Evolutionary conservation across 2,797 vertebrate genomes (phyloP), one percentile per base, ranked within the genome.

Genomic region (Taeniopygia guttata): DNA sequence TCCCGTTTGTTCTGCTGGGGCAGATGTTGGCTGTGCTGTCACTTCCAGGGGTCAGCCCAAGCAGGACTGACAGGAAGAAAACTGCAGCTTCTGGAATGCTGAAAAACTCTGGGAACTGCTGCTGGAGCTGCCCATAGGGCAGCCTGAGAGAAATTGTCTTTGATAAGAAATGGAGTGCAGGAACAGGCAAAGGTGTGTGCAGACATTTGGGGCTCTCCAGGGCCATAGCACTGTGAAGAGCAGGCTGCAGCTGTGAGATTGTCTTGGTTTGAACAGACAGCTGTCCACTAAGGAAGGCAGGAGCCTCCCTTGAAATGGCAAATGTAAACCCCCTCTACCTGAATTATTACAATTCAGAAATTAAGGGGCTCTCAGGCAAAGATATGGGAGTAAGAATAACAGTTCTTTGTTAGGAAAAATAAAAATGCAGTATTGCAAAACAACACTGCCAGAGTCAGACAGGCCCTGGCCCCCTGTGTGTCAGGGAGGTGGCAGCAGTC

Each of bases 81-180:
- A 30, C 46, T 43, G 46, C 87, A 94, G 54, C 77, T 95, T 78
- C 78, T 76, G 7, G 12, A 68, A 10, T n/a, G 75, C 73, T 75
- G 76, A 11, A 40, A 76, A 73, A 2, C 22, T 21, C 32, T 48
- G 19, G 51, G 80, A 66, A 13, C 58, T 96, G 72, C 66, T 86
- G 43, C 83, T 91, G 38, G 84, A 90, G 46, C 60, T 77, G 78
- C 55, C 36, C 11, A 0, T 13, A n/a, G 36, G 21, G 58, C 82
- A 84, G 62, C 90, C 62, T 48, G 60, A 52, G 36, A 68, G n/a
- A 58, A 70, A 7, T 1, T 38, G 23, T 27, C 4, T 84, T 34
- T 79, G 59, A 59, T 43, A 34, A 52, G 58, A 10, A 5, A 17
- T 13, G 10, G 42, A 52, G 56, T 17, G 58, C 54, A 12, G 14